Percentiles rank a stretch among this genome's conserved stretches.
Evolutionary conservation across 2,888 invertebrate species (phyloP).

Genomic region (Piscicola geometra): DNA sequence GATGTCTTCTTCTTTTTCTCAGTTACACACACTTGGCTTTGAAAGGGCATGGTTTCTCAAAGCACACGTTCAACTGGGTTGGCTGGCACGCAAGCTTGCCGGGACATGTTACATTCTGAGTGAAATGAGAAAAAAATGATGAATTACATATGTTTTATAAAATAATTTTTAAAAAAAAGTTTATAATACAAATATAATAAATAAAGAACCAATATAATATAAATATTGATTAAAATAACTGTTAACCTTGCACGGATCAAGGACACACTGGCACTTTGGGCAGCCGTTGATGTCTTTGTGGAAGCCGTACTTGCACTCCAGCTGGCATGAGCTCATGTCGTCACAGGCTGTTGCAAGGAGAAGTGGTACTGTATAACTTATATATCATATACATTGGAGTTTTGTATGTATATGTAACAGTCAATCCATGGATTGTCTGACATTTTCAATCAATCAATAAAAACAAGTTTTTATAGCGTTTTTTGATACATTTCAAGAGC

Average conservation of each 20-base stretch:
- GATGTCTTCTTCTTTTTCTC: too few species aligned
- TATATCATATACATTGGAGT: too few species aligned
- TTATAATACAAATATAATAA: too few species aligned
- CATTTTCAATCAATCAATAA: too few species aligned
- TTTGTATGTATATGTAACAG: too few species aligned
- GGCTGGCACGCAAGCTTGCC: not conserved
- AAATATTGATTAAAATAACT: not conserved
- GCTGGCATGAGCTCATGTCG: not conserved
- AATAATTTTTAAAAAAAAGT: too few species aligned
- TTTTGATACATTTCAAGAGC: too few species aligned
- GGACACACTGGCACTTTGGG: not conserved
- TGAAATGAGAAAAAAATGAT: not conserved
- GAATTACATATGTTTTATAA: too few species aligned
- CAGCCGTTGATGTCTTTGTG: constrained; percentile 14
- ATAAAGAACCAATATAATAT: too few species aligned
- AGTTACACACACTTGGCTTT: not conserved
- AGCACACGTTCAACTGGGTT: not conserved
- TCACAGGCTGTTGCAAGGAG: not conserved
- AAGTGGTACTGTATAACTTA: not conserved
- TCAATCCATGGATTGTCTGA: too few species aligned
- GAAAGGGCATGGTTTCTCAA: constrained; percentile 5
- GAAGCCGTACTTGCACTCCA: not conserved
- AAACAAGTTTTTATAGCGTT: too few species aligned
- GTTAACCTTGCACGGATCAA: constrained; percentile 15
- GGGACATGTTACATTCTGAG: not conserved